Conservation (phyloP, 2,888 invertebrate species). For the Drosophila birchii region DNA sequence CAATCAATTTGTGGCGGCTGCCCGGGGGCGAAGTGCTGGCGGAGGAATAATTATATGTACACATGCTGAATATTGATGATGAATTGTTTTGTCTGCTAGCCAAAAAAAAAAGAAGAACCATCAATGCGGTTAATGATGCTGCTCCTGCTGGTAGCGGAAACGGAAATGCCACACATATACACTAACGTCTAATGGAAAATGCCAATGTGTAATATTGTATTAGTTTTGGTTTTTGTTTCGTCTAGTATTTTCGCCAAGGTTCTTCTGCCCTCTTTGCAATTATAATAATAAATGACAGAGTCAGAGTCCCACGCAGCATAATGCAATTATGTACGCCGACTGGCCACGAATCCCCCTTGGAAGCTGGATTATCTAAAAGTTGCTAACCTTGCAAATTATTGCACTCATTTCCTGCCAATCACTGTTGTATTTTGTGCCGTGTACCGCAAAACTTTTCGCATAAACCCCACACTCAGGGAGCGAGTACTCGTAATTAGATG, state of each 20-base stretch:
- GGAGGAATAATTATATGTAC: conserved; percentile 66
- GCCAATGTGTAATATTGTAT: conserved; percentile 15
- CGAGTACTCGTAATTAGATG: conserved; percentile 8
- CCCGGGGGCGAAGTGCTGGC: neutral
- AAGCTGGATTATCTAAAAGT: conserved; percentile 16
- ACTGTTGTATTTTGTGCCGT: conserved; percentile 5
- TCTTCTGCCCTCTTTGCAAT: conserved; percentile 41
- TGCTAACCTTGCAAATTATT: conserved; percentile 42
- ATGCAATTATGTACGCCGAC: conserved; percentile 22
- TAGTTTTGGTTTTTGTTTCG: conserved; percentile 10
- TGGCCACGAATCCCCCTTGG: conserved; percentile 13
- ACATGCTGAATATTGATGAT: conserved; percentile 64
- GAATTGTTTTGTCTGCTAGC: conserved; percentile 55
- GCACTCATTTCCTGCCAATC: conserved; percentile 38
- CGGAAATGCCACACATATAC: conserved; percentile 39
- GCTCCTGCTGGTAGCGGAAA: conserved; percentile 51
- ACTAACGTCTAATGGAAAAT: conserved; percentile 7
- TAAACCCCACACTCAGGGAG: neutral
- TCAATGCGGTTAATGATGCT: conserved; percentile 69
- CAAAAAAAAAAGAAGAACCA: conserved; percentile 12
- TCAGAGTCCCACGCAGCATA: conserved; percentile 1
- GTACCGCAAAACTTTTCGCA: conserved; percentile 24
- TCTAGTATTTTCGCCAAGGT: neutral
- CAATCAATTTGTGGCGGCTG: conserved; percentile 29
- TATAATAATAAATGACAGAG: conserved; percentile 72